Percentiles rank a stretch among this genome's conserved stretches.
Evolutionary conservation across 2,888 invertebrate genomes (phyloP).

Genomic region (Liodrosophila aerea): DNA sequence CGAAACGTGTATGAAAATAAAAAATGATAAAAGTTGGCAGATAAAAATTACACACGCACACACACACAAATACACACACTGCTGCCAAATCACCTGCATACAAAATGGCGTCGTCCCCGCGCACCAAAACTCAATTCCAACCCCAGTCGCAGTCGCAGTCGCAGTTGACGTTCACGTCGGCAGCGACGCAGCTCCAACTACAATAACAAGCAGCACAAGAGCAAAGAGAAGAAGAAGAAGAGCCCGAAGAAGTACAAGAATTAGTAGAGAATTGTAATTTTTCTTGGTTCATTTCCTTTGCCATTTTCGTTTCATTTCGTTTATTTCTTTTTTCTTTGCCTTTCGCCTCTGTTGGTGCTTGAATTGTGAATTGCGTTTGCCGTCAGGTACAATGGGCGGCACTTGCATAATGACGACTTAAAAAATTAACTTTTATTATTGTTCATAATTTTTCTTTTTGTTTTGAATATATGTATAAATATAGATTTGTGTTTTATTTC

Average conservation of each 20-base stretch:
- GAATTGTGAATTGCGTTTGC: conserved; percentile 42
- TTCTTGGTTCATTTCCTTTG: conserved; percentile 79
- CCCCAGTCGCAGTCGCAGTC: conserved; percentile 31
- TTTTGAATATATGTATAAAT: too few relatives aligned
- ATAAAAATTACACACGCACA: conserved; percentile 73
- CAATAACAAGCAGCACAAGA: conserved; percentile 18
- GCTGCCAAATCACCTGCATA: conserved; percentile 69
- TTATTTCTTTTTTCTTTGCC: conserved; percentile 31
- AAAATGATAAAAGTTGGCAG: conserved; percentile 79
- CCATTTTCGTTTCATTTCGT: conserved; percentile 59
- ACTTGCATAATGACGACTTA: not conserved
- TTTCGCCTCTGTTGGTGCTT: conserved; percentile 43
- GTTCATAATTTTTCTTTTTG: too few relatives aligned
- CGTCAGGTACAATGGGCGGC: conserved; percentile 46
- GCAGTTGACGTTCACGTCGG: not conserved
- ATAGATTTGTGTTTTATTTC: too few relatives aligned
- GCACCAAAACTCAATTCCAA: conserved; percentile 68
- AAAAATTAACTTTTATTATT: too few relatives aligned
- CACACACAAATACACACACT: conserved; percentile 17
- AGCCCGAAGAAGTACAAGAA: conserved; percentile 20
- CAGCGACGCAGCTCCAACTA: conserved; percentile 19
- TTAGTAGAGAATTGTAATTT: conserved; percentile 72
- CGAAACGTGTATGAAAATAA: conserved; percentile 72
- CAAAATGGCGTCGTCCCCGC: conserved; percentile 58
- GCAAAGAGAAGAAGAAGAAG: conserved; percentile 12